A percentile compares a stretch with the other conserved stretches of the same genome.
Evolutionary conservation across 2,113 vertebrate genomes (phyloP).

Genomic region (Baryphthengus martii): DNA sequence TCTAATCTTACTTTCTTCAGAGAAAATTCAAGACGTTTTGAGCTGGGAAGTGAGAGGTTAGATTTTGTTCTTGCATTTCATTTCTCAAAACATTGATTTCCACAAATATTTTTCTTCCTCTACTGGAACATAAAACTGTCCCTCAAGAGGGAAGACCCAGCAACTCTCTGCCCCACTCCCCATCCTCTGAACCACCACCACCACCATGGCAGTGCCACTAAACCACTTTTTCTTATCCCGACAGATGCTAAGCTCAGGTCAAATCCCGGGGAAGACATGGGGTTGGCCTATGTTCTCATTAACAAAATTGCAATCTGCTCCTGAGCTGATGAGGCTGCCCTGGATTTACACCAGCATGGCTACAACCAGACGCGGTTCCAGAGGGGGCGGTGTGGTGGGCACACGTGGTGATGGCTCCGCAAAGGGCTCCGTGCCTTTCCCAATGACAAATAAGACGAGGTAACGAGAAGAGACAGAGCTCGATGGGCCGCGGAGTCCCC

Average conservation of each 20-base stretch:
- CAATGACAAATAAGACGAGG: background rate
- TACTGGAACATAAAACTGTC: background rate
- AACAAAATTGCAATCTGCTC: constrained; percentile 21
- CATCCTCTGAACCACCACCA: background rate
- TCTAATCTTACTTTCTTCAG: background rate
- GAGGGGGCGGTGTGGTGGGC: rapidly evolving
- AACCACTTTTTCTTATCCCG: background rate
- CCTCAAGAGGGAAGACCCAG: background rate
- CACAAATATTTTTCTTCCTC: background rate
- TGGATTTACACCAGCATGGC: background rate
- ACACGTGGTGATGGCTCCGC: background rate
- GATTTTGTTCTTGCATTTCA: background rate
- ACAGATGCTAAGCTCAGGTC: constrained; percentile 41
- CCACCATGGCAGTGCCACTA: background rate
- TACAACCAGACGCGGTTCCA: rapidly evolving
- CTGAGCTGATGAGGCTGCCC: constrained; percentile 1
- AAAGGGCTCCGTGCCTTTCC: background rate
- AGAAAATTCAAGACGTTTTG: background rate
- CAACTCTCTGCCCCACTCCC: background rate
- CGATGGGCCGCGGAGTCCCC: rapidly evolving
- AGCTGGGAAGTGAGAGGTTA: background rate
- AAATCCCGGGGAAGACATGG: background rate
- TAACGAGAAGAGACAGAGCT: background rate
- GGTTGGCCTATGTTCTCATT: background rate
- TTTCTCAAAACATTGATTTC: background rate